Conservation (phyloP, 2,888 invertebrate genomes). For the Anthophora plumipes region DNA sequence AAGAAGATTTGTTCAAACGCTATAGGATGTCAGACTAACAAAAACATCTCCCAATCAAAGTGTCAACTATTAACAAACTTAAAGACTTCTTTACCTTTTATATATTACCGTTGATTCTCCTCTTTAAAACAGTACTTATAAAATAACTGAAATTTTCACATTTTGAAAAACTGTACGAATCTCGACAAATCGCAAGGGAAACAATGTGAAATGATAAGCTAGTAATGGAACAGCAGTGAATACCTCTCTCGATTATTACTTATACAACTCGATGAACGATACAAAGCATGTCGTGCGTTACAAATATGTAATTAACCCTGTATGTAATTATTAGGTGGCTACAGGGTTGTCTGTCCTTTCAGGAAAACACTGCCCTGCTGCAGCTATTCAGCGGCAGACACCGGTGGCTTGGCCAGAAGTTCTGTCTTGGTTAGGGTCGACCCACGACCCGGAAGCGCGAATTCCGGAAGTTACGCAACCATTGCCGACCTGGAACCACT, state of each 20-base stretch:
- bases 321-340: conserved; percentile 58
- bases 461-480: conserved; percentile 92
- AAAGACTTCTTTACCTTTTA: too few relatives aligned
- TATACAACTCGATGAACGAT: conserved; percentile 2
- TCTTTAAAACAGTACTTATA: too few relatives aligned
- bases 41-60: too few relatives aligned
- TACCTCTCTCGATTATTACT: conserved; percentile 35
- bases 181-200: background rate
- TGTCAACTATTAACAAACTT: too few relatives aligned
- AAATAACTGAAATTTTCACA: background rate
- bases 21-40: too few relatives aligned
- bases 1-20: too few relatives aligned
- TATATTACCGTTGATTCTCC: too few relatives aligned
- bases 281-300: conserved; percentile 44
- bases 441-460: conserved; percentile 90
- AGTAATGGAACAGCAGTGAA: background rate
- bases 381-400: conserved; percentile 91
- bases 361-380: conserved; percentile 85
- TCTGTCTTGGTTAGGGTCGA: conserved; percentile 90
- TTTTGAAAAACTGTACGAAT: background rate
- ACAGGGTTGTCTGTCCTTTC: conserved; percentile 60
- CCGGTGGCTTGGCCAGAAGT: conserved; percentile 89
- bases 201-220: background rate
- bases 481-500: conserved; percentile 90
- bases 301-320: conserved; percentile 65